A percentile compares a stretch with the other conserved stretches of the same genome.
phyloP scores from a whole-genome alignment of 2,113 vertebrate genomes.

The Ochotona princeps region DNA sequence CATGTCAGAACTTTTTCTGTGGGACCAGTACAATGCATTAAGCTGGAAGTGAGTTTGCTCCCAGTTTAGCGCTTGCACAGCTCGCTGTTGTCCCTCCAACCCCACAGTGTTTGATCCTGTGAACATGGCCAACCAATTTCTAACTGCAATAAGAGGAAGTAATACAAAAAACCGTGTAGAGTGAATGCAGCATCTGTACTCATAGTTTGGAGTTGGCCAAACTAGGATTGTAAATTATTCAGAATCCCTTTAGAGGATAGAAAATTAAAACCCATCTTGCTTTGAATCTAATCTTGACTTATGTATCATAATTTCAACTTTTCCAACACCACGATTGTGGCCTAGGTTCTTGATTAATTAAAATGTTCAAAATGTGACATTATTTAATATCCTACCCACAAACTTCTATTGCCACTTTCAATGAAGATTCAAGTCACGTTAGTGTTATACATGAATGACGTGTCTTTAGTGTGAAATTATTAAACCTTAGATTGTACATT shows the following conservation, averaged over 20 bases:
- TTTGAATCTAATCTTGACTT: not conserved
- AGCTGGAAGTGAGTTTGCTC: no score
- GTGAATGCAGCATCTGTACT: not conserved
- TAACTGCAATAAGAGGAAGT: not conserved
- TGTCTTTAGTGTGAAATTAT: not conserved
- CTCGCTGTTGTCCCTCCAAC: no score
- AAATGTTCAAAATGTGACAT: not conserved
- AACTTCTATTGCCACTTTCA: conserved; percentile 6
- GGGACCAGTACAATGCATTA: no score
- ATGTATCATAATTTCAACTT: not conserved
- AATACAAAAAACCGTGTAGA: not conserved
- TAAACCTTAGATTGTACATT: not conserved
- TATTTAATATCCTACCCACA: not conserved
- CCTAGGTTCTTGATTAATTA: not conserved
- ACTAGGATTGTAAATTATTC: not conserved
- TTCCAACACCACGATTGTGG: not conserved
- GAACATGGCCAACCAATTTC: no score
- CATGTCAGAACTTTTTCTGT: no score
- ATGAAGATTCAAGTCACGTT: conserved; percentile 22
- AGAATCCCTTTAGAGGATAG: not conserved
- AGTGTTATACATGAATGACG: not conserved
- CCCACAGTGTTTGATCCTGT: no score
- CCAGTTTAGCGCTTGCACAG: no score
- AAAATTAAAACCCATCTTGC: not conserved
- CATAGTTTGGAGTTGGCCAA: not conserved